These are phyloP conservation scores for Pantala flavescens DNA, from an alignment of 1,140 invertebrate genomes.

Conservation along the genomic window DNA sequence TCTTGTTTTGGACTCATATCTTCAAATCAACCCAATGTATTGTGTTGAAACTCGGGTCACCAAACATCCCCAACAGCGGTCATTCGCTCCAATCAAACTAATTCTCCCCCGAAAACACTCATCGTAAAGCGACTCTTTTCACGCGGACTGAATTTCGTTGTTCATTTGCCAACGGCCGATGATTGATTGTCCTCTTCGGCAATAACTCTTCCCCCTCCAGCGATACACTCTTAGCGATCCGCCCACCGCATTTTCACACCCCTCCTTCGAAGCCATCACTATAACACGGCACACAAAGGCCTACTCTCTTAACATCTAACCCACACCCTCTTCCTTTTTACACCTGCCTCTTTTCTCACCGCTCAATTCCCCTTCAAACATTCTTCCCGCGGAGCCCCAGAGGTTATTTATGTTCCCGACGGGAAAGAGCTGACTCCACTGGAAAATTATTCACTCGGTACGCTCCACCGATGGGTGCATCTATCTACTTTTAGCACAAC, in stretches of 20 bases:
- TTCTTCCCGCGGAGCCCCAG: background rate
- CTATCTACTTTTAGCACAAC: too few relatives aligned
- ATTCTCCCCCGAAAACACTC: too few relatives aligned
- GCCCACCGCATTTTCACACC: background rate
- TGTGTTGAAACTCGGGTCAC: too few relatives aligned
- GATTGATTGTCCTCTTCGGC: background rate
- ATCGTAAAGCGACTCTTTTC: too few relatives aligned
- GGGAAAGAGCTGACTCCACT: background rate
- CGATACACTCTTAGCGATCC: too few relatives aligned
- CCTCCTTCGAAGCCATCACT: background rate
- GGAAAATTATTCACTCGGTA: background rate
- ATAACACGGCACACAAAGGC: background rate
- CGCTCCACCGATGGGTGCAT: background rate
- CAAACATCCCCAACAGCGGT: too few relatives aligned
- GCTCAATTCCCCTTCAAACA: background rate
- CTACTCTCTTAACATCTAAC: background rate
- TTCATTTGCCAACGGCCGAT: background rate
- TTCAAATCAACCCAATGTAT: too few relatives aligned
- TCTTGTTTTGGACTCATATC: too few relatives aligned
- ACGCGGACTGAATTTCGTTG: background rate
- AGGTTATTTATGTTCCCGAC: background rate
- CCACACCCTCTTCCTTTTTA: background rate
- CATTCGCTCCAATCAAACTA: too few relatives aligned
- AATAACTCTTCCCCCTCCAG: background rate
- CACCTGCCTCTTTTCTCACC: slow-evolving; percentile 7